Evolutionary conservation across 2,888 invertebrate genomes (phyloP).

Genomic region (Chalcosyrphus nemorum): DNA sequence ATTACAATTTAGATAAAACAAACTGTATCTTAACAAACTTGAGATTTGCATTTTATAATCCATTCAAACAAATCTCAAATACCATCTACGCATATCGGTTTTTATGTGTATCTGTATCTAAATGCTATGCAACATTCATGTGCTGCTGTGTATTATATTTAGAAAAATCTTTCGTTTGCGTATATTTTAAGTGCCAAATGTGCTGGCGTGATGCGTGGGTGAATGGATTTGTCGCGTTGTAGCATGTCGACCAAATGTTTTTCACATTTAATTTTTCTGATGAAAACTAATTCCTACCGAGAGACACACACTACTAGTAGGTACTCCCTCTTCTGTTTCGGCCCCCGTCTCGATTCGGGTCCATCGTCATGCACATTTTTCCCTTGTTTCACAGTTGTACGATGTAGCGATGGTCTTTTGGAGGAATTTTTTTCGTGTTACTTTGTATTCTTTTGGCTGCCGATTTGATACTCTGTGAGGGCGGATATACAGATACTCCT

Average conservation of each 20-base stretch:
- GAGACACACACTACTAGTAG: too few relatives aligned
- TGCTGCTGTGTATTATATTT: constrained; percentile 26
- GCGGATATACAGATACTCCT: constrained; percentile 58
- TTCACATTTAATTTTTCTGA: constrained; percentile 73
- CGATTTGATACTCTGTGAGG: constrained; percentile 41
- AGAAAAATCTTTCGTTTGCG: constrained; percentile 63
- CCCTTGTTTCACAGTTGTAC: neutral
- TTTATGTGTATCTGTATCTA: constrained; percentile 10
- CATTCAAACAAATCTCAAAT: constrained; percentile 27
- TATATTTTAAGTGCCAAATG: constrained; percentile 72
- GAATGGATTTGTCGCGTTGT: constrained; percentile 73
- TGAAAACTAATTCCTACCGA: constrained; percentile 65
- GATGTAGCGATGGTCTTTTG: neutral
- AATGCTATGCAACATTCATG: constrained; percentile 36
- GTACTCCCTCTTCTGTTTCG: too few relatives aligned
- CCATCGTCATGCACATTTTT: constrained; percentile 44
- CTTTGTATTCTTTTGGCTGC: constrained; percentile 28
- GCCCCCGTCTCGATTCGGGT: too few relatives aligned
- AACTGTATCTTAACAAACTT: neutral
- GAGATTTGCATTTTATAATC: constrained; percentile 35
- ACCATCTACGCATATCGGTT: neutral
- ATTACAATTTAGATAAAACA: neutral
- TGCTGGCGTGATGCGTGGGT: constrained; percentile 73
- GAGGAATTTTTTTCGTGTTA: constrained; percentile 26
- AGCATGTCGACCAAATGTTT: constrained; percentile 72